Evolutionary conservation across 2,797 vertebrate species (phyloP).

Genomic region (Microctenopoma steveboyesi): DNA sequence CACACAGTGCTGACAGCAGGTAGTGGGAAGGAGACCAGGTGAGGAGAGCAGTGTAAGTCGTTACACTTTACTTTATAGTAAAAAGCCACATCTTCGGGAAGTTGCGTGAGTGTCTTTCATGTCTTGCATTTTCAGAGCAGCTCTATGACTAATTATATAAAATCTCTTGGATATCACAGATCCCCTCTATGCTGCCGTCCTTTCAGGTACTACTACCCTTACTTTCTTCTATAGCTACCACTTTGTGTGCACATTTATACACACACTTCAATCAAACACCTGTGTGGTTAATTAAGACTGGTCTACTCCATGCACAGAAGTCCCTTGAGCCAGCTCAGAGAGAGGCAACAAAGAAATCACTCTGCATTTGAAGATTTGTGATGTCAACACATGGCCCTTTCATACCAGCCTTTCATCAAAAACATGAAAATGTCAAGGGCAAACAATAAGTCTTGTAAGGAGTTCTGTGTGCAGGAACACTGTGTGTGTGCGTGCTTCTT

Average conservation of each 20-base stretch:
- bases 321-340: conserved; percentile 54
- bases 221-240: conserved; percentile 11
- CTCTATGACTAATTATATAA: too few species aligned
- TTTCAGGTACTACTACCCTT: too few species aligned
- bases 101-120: too few species aligned
- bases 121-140: too few species aligned
- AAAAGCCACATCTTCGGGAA: too few species aligned
- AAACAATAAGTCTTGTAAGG: conserved; percentile 56
- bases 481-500: not conserved
- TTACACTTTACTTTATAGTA: too few species aligned
- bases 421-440: conserved; percentile 73
- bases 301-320: conserved; percentile 52
- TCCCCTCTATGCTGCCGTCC: too few species aligned
- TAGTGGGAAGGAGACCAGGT: too few species aligned
- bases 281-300: conserved; percentile 69
- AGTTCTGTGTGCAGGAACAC: conserved; percentile 18
- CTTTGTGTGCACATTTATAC: conserved; percentile 39
- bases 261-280: conserved; percentile 54
- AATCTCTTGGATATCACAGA: too few species aligned
- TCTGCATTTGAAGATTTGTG: conserved; percentile 66
- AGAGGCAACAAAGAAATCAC: conserved; percentile 66
- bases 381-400: conserved; percentile 68
- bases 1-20: too few species aligned
- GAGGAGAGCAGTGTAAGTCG: too few species aligned
- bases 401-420: conserved; percentile 68